These are phyloP conservation scores for Dryobates pubescens DNA, from an alignment of 2,797 vertebrate species.

Conservation along the genomic window DNA sequence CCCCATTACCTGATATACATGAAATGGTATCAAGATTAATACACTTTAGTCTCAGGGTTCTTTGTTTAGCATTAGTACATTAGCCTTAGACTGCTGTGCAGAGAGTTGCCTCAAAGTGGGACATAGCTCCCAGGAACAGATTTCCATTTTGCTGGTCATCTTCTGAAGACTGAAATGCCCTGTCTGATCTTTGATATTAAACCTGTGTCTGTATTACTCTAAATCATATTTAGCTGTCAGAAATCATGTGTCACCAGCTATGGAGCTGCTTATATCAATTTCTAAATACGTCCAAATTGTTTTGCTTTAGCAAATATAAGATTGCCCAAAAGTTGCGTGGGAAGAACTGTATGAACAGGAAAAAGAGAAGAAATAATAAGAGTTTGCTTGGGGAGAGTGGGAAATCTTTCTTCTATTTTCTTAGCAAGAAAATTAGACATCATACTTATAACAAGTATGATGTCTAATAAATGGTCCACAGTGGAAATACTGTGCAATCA, in stretches of 20 bases:
- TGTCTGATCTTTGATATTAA: background rate
- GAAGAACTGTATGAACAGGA: background rate
- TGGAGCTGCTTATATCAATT: background rate
- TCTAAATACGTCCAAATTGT: background rate
- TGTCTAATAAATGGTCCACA: background rate
- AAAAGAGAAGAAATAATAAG: background rate
- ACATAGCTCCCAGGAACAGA: background rate
- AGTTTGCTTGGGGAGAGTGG: background rate
- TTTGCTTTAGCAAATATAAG: background rate
- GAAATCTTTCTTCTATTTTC: background rate
- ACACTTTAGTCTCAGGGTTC: background rate
- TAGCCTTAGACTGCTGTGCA: background rate
- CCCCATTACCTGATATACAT: fast-evolving
- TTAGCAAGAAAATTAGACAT: background rate
- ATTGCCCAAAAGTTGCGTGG: background rate
- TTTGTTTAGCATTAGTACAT: background rate
- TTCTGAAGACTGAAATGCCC: background rate
- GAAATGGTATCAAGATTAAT: background rate
- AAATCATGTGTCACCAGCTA: background rate
- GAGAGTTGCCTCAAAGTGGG: background rate
- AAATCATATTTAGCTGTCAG: background rate
- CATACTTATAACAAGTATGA: background rate
- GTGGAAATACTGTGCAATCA: background rate
- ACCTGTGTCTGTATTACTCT: background rate
- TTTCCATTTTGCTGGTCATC: background rate